phyloP scores from a whole-genome alignment of 2,888 invertebrate species.

The Panopea generosa region DNA sequence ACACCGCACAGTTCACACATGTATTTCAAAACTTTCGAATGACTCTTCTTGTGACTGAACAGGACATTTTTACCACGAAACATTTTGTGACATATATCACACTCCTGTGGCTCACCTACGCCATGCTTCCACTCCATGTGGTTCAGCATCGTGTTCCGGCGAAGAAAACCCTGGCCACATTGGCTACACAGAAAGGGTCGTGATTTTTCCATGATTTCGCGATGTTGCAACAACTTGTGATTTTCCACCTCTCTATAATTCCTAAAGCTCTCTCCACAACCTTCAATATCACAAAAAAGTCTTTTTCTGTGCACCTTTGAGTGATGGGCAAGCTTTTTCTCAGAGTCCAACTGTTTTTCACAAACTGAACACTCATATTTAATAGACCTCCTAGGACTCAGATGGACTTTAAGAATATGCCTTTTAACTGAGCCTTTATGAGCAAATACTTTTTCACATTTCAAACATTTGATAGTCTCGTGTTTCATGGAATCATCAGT shows the following conservation, averaged over 20 bases:
- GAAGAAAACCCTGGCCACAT: neutral
- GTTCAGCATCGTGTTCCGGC: neutral
- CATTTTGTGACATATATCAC: neutral
- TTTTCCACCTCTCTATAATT: neutral
- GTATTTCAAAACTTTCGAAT: neutral
- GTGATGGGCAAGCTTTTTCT: neutral
- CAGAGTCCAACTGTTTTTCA: neutral
- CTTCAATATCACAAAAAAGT: neutral
- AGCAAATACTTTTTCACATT: neutral
- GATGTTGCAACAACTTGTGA: neutral
- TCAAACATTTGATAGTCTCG: neutral
- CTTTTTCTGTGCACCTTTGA: neutral
- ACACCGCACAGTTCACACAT: conserved; percentile 17
- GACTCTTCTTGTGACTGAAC: neutral
- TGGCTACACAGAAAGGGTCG: conserved; percentile 1
- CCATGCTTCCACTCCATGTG: neutral
- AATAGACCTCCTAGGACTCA: too few species aligned
- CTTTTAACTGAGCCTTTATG: neutral
- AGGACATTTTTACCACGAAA: neutral
- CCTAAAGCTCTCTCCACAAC: neutral
- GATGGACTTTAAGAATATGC: neutral
- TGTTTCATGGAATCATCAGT: too few species aligned
- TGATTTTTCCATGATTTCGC: neutral
- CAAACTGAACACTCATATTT: neutral
- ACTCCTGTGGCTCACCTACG: neutral